These are phyloP conservation scores for Triplophysa dalaica DNA, from an alignment of 2,113 vertebrate species.

Conservation along the genomic window DNA sequence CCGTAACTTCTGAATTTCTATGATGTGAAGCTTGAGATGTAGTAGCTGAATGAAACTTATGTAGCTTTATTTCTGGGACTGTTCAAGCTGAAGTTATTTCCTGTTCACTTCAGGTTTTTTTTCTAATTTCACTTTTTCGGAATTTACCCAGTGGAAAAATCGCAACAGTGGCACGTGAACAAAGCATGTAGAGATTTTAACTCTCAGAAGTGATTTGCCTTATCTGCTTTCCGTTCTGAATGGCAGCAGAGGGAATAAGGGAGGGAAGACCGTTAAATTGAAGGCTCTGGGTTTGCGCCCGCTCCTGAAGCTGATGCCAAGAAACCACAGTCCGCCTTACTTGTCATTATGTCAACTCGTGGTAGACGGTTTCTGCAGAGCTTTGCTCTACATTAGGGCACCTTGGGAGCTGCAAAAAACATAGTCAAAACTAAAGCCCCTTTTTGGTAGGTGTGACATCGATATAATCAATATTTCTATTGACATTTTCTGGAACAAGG, in stretches of 20 bases:
- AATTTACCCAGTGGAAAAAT: not conserved
- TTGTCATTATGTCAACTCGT: conserved; percentile 23
- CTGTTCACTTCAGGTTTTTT: not conserved
- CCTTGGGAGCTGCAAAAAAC: not conserved
- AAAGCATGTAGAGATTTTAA: conserved; percentile 1
- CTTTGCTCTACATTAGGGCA: conserved; percentile 6
- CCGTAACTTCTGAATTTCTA: no score
- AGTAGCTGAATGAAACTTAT: not conserved
- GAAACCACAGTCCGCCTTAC: conserved; percentile 12
- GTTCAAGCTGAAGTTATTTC: not conserved
- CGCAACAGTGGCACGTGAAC: not conserved
- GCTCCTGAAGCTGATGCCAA: not conserved
- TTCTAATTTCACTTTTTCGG: conserved; percentile 6
- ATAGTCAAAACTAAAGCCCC: no score
- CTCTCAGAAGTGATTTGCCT: not conserved
- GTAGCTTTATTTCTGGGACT: not conserved
- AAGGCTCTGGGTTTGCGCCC: not conserved
- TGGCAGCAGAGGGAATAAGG: conserved; percentile 24
- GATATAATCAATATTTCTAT: no score
- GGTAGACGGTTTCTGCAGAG: conserved; percentile 5
- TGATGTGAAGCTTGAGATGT: not conserved
- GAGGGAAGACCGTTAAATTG: not conserved
- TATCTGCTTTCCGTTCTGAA: conserved; percentile 37
- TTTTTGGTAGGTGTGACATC: no score
- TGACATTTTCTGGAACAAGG: no score